Base-by-base conservation (phyloP, 2,888 invertebrate genomes). In the Meandrusa payeni region DNA sequence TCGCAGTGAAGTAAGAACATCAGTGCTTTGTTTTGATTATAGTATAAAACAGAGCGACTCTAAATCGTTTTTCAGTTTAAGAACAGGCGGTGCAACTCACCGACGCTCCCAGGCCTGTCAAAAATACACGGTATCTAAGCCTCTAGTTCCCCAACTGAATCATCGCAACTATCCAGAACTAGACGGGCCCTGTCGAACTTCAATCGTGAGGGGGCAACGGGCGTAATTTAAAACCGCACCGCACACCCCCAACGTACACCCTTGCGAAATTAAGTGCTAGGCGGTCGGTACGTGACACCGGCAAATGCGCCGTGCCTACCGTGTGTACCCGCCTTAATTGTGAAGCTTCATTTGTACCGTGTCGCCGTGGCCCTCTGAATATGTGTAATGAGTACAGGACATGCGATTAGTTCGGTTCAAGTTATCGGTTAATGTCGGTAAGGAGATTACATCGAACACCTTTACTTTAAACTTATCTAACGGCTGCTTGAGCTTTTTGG, bases 171-270 rank as follows among this genome's bases (percentile, higher is more conserved):
- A 61, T 59, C 55, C 49, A 47, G 51, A 51, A 54, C 55, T 57
- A 53, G 57, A 59, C 60, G 56, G 54, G 54, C 51, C 49, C 54
- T 54, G 50, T 57, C 51, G 50, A 75, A 69, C 64, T 66, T 64
- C 67, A 64, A 66, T 71, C 67, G 64, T 54, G 59, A 59, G 69
- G 55, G 69, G 55, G 34, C 9, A 42, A 46, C 64, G 69, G 69
- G 72, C 64, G 82, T 81, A 85, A 85, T 85, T 85, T 81, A 76
- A 82, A 83, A 83, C 85, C 82, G 67, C 85, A 79, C 59, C 59
- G 50, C 60, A 50, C 59, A 59, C 61, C 61, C 52, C 56, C 60
- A 44, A 60, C 47, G 48, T 47, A 36, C 64, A 61, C 74, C 73
- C 71, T 59, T 54, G 64, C 70, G 70, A 81, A 83, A 86, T 85